Base-by-base conservation (phyloP, 2,888 invertebrate species). In the Diplazon laetatorius region DNA sequence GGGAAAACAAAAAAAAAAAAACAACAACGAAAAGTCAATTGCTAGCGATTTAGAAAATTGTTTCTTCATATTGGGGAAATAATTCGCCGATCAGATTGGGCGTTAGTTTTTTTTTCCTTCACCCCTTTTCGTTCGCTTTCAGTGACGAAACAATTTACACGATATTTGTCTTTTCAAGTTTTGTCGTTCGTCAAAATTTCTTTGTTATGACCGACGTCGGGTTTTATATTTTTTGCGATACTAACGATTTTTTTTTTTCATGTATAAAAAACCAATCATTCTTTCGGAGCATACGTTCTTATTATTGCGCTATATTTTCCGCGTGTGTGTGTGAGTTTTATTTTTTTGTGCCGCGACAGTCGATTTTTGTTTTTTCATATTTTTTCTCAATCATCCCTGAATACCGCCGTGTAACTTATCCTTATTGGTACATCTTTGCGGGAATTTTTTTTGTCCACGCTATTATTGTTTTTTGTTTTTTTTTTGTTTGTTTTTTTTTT, bases 1-100 rank as follows among this genome's bases (percentile, higher is more conserved):
- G 82, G 63, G 72, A 82, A 83, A 80, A 78, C 69, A 81, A 81
- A 81, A 78, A 46, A 84, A 30, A 59, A 10, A 18, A 20, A 63
- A 65, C 46, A 79, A 81, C 52, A 25, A 59, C n/a, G 16, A 30
- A 63, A 65, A 25, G 79, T 30, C 20, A 22, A 14, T 52, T 22
- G 22, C 76, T 78, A 76, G 44, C 55, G 72, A 74, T 39, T 78
- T n/a, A n/a, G n/a, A n/a, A n/a, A n/a, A n/a, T n/a, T n/a, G n/a
- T n/a, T n/a, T n/a, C n/a, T n/a, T n/a, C n/a, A n/a, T n/a, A n/a
- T n/a, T n/a, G n/a, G n/a, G n/a, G n/a, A n/a, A n/a, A n/a, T n/a
- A n/a, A n/a, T n/a, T n/a, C n/a, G n/a, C n/a, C n/a, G n/a, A n/a
- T n/a, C n/a, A n/a, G n/a, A n/a, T n/a, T n/a, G n/a, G n/a, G n/a